A percentile compares a stretch with the other conserved stretches of the same genome.
Evolutionary conservation across 2,113 vertebrate species (phyloP).

Genomic region (Nipponia nippon): DNA sequence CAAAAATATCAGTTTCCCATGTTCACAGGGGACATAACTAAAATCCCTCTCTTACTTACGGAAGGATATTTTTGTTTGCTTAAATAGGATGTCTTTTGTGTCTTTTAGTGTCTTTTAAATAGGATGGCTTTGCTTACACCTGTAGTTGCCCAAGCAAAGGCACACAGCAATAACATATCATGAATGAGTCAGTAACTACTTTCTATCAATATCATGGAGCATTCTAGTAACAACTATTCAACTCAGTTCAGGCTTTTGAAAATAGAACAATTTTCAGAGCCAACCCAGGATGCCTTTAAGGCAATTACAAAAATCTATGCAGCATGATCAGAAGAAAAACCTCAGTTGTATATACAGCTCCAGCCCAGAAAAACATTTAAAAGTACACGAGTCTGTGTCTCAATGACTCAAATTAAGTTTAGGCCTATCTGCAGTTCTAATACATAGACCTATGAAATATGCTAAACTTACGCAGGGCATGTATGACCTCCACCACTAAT

Average conservation of each 20-base stretch:
- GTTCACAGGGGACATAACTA: neutral
- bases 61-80: neutral
- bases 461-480: neutral
- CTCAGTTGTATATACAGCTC: neutral
- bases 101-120: neutral
- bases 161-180: neutral
- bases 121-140: neutral
- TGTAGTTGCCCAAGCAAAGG: neutral
- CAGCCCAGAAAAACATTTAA: neutral
- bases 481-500: neutral
- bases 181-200: neutral
- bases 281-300: neutral
- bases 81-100: neutral
- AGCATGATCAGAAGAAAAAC: neutral
- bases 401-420: neutral
- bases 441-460: neutral
- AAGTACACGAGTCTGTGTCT: neutral
- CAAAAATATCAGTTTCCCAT: constrained; percentile 65
- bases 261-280: neutral
- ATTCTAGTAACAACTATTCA: neutral
- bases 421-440: neutral
- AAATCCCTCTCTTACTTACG: constrained; percentile 48
- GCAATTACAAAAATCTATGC: neutral
- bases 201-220: neutral
- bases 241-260: neutral